Conservation (phyloP, 2,797 vertebrate genomes). For the Lepus oiostolus region DNA sequence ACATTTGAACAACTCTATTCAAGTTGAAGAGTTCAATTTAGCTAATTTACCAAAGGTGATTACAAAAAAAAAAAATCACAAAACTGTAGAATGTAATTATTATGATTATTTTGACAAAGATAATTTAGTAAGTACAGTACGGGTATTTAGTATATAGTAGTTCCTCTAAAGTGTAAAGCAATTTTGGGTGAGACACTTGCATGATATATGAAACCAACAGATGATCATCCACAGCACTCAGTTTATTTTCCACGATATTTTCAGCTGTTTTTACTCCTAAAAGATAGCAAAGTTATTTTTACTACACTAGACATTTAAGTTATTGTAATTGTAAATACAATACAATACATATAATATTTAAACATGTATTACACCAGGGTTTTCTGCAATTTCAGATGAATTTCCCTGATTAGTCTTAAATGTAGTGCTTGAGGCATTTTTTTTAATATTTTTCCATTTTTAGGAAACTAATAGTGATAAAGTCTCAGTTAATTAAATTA, state of each 20-base stretch:
- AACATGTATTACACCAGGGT: constrained; percentile 36
- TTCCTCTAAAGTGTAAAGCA: constrained; percentile 76
- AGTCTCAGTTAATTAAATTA: constrained; percentile 21
- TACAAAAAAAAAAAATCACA: constrained; percentile 59
- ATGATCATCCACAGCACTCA: constrained; percentile 65
- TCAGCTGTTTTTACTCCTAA: constrained; percentile 8
- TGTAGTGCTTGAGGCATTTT: constrained; percentile 45
- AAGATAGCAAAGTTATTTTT: constrained; percentile 64
- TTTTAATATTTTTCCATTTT: constrained; percentile 73
- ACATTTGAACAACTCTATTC: constrained; percentile 70
- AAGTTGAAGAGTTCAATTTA: constrained; percentile 73
- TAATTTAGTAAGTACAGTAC: constrained; percentile 44
- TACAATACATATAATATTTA: background rate
- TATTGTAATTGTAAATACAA: background rate
- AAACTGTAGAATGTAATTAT: constrained; percentile 43
- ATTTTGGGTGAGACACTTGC: constrained; percentile 34
- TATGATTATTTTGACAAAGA: constrained; percentile 74
- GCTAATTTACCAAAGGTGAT: constrained; percentile 65
- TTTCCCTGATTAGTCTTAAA: constrained; percentile 35
- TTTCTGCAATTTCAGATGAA: constrained; percentile 58
- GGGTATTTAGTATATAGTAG: constrained; percentile 77
- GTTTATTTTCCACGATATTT: constrained; percentile 67
- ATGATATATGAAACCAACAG: constrained; percentile 65
- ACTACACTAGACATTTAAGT: background rate
- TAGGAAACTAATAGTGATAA: constrained; percentile 53